phyloP scores from a whole-genome alignment of 2,113 vertebrate species.

The Pavo muticus region DNA sequence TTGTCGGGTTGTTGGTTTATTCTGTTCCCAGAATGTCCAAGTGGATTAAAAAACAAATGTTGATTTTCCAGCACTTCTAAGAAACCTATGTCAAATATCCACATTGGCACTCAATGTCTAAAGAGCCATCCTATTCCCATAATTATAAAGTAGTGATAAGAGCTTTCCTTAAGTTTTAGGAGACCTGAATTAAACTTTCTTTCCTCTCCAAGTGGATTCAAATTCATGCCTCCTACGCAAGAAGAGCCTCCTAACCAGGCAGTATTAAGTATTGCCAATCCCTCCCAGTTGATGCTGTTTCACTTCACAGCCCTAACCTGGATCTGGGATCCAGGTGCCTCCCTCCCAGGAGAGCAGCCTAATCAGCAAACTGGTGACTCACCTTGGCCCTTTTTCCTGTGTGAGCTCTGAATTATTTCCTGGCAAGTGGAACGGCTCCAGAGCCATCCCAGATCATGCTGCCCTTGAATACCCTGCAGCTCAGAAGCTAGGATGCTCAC shows the following conservation, averaged over 20 bases:
- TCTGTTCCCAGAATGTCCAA: not conserved
- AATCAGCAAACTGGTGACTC: slow-evolving; percentile 70
- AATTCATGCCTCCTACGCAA: not conserved
- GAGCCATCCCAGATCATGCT: not conserved
- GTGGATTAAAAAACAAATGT: not conserved
- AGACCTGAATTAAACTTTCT: not conserved
- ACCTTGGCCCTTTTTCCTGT: slow-evolving; percentile 31
- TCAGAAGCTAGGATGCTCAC: slow-evolving; percentile 49
- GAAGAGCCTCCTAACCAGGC: not conserved
- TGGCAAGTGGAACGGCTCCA: slow-evolving; percentile 59
- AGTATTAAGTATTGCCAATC: not conserved
- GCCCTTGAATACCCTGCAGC: slow-evolving; percentile 58
- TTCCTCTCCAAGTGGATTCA: not conserved
- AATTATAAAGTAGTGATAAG: not conserved
- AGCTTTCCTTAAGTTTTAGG: not conserved
- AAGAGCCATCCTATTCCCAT: not conserved
- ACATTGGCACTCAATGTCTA: not conserved
- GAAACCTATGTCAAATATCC: not conserved
- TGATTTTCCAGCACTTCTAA: not conserved
- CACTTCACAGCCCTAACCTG: not conserved
- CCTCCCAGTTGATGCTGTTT: slow-evolving; percentile 1
- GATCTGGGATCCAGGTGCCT: slow-evolving; percentile 53
- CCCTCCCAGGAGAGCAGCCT: slow-evolving; percentile 62
- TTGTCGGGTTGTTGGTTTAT: not conserved
- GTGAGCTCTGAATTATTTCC: slow-evolving; percentile 40